These are phyloP conservation scores for Diprion similis DNA, from an alignment of 1,140 invertebrate genomes.

Conservation along the genomic window DNA sequence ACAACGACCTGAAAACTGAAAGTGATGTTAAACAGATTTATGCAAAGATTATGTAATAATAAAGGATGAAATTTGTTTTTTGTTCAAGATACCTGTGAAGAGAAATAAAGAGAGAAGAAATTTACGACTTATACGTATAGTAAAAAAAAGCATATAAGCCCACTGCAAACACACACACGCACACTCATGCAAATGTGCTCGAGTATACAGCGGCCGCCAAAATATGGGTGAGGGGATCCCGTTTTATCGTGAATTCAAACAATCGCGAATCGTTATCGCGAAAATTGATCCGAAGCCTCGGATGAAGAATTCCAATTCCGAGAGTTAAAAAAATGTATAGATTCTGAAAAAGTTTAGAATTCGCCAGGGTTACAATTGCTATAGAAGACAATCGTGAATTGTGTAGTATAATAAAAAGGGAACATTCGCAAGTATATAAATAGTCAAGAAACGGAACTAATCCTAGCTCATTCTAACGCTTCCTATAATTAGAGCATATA, in stretches of 20 bases:
- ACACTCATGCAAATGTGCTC: slow-evolving; percentile 30
- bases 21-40: not conserved
- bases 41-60: not conserved
- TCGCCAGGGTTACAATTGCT: no score
- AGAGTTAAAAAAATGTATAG: no score
- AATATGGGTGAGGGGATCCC: not conserved
- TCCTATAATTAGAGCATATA: no score
- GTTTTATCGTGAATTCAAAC: not conserved
- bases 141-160: slow-evolving; percentile 28
- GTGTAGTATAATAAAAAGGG: no score
- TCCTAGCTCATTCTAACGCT: no score
- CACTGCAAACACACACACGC: slow-evolving; percentile 29
- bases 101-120: not conserved
- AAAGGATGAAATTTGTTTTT: not conserved
- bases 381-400: no score
- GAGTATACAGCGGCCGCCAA: slow-evolving; percentile 1
- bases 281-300: not conserved
- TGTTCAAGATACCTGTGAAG: not conserved
- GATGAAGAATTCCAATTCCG: no score
- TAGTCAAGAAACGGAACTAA: no score
- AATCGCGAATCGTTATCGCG: not conserved
- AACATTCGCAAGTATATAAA: no score
- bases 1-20: not conserved
- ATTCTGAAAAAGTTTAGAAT: no score
- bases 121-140: not conserved